Evolutionary conservation across 2,113 vertebrate species (phyloP).

Genomic region (Equus przewalskii): DNA sequence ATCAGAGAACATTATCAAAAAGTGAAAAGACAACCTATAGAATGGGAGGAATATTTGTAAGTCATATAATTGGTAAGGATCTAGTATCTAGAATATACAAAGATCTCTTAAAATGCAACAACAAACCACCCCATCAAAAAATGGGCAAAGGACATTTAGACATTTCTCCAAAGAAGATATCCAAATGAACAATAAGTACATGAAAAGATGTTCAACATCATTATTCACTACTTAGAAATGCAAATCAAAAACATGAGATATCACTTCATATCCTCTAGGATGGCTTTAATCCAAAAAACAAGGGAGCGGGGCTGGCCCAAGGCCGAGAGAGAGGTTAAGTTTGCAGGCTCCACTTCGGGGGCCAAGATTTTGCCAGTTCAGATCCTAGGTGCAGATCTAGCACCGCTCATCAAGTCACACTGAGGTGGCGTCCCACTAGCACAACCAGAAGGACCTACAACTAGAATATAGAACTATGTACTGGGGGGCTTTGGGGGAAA

Average conservation of each 20-base stretch:
- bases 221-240: neutral
- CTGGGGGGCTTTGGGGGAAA: too few relatives aligned
- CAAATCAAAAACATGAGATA: neutral
- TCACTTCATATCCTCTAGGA: neutral
- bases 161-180: neutral
- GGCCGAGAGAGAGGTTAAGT: too few relatives aligned
- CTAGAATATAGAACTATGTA: too few relatives aligned
- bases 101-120: neutral
- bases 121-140: neutral
- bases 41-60: neutral
- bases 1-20: neutral
- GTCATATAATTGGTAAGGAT: neutral
- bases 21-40: neutral
- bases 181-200: neutral
- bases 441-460: too few relatives aligned
- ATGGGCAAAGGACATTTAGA: too few relatives aligned
- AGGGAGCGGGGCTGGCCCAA: too few relatives aligned
- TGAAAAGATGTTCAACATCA: neutral
- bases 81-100: neutral
- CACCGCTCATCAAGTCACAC: too few relatives aligned
- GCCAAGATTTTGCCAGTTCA: too few relatives aligned
- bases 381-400: too few relatives aligned
- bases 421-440: too few relatives aligned
- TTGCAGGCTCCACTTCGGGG: too few relatives aligned
- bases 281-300: neutral